Evolutionary conservation across 2,113 vertebrate genomes (phyloP), one percentile per base, ranked within the genome.

Genomic region (Micromys minutus): DNA sequence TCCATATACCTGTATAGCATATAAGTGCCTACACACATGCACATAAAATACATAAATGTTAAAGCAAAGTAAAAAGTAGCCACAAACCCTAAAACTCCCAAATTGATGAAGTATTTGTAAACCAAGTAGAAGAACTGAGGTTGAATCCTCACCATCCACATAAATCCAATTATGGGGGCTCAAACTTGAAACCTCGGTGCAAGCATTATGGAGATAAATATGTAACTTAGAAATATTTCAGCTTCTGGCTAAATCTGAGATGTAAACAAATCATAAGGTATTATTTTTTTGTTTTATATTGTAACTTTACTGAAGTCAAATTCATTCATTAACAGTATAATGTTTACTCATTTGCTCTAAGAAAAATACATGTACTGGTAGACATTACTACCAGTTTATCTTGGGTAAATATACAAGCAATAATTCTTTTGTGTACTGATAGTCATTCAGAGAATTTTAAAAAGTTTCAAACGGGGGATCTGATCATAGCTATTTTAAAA

Each of bases 401-500:
- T 85, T 55, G 1, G 0, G 63, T 80, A 34, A 91, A 85, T 84
- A 88, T 74, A 36, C 31, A 90, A 86, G 11, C 1, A 89, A n/a
- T 36, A 39, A 61, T 79, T 89, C 2, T 83, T 65, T 5, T 22
- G 93, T 76, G 3, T 52, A 87, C 16, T 76, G 45, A 5, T 3
- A 34, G 1, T 42, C 47, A 47, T n/a, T 90, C 36, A 88, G 45
- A 69, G 65, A 94, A n/a, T 39, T 34, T 36, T 24, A 94, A 74
- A 84, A 1, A 19, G 31, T 61, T 97, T 92, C 47, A 74, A 34
- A 80, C 2, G 45, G 36, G 34, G 22, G 85, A 16, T 81, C 5
- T 52, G 26, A 9, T 1, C 13, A 15, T 52, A 52, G 0, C 0
- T 8, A 5, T 50, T 61, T 74, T n/a, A n/a, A 45, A 3, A n/a